A percentile compares a stretch with the other conserved stretches of the same genome.
Conservation (phyloP, 2,113 vertebrate species). For the Lagopus muta region DNA sequence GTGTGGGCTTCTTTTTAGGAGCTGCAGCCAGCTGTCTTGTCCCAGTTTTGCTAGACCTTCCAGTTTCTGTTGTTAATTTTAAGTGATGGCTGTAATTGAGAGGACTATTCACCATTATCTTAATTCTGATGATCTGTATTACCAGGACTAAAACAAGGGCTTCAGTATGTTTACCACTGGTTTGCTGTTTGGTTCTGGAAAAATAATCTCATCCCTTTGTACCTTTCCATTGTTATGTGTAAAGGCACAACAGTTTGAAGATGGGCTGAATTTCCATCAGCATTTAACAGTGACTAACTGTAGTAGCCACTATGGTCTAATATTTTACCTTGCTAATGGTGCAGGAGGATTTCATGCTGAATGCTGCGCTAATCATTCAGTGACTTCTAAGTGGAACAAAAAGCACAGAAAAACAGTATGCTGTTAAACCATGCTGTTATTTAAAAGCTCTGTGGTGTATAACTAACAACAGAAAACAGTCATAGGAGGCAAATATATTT, state of each 20-base stretch:
- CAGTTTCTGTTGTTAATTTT: not conserved
- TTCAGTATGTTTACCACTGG: not conserved
- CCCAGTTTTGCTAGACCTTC: conserved; percentile 35
- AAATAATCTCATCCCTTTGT: not conserved
- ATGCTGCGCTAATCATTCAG: not conserved
- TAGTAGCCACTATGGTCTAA: not conserved
- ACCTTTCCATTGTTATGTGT: not conserved
- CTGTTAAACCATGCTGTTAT: not conserved
- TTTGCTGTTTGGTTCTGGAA: not conserved
- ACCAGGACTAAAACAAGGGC: not conserved
- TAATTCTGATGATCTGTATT: not conserved
- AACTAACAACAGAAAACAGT: not conserved
- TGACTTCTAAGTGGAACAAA: not conserved
- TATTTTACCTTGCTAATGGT: conserved; percentile 2
- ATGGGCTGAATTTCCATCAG: not conserved
- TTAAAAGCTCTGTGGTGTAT: not conserved
- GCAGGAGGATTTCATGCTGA: conserved; percentile 5
- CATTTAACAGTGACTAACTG: conserved; percentile 11
- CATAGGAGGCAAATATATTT: not conserved
- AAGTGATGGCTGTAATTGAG: conserved; percentile 1
- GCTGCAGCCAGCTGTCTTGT: conserved; percentile 13
- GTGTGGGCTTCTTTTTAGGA: conserved; percentile 39
- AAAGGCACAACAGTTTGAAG: not conserved
- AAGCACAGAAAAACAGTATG: not conserved
- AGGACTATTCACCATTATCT: not conserved